phyloP scores from a whole-genome alignment of 2,888 invertebrate genomes.

The Nasonia oneida region DNA sequence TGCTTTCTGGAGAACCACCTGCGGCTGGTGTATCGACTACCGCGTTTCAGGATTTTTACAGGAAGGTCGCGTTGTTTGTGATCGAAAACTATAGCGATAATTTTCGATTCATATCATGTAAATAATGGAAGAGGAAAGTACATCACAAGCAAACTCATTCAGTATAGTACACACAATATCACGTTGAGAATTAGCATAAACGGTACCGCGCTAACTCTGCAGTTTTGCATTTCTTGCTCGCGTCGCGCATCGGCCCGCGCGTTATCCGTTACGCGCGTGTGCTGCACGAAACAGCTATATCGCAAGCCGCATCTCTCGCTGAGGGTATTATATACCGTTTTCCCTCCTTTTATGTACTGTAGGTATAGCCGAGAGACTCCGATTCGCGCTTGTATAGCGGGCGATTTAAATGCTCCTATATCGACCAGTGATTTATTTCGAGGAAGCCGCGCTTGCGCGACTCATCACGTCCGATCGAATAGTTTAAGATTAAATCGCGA shows the following conservation, averaged over 20 bases:
- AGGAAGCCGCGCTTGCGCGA: not conserved
- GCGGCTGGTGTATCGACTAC: not conserved
- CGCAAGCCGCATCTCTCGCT: not conserved
- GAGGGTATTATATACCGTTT: conserved; percentile 11
- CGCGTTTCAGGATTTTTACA: not conserved
- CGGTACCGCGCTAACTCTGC: not conserved
- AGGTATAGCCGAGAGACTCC: too few relatives aligned
- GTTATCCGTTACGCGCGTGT: not conserved
- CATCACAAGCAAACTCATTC: not conserved
- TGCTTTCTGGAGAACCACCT: not conserved
- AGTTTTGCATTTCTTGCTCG: not conserved
- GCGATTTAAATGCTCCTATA: not conserved
- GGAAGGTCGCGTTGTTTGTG: not conserved
- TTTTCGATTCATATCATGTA: not conserved
- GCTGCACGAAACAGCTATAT: conserved; percentile 17
- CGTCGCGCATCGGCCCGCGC: not conserved
- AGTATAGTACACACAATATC: too few relatives aligned
- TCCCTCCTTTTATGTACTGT: not conserved
- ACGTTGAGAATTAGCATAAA: not conserved
- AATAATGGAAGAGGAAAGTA: not conserved
- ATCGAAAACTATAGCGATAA: too few relatives aligned
- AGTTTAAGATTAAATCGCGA: not conserved
- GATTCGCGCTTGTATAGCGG: not conserved
- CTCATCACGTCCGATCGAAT: not conserved
- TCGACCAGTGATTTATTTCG: not conserved